phyloP scores from a whole-genome alignment of 2,797 vertebrate species.

The Chromis chromis region DNA sequence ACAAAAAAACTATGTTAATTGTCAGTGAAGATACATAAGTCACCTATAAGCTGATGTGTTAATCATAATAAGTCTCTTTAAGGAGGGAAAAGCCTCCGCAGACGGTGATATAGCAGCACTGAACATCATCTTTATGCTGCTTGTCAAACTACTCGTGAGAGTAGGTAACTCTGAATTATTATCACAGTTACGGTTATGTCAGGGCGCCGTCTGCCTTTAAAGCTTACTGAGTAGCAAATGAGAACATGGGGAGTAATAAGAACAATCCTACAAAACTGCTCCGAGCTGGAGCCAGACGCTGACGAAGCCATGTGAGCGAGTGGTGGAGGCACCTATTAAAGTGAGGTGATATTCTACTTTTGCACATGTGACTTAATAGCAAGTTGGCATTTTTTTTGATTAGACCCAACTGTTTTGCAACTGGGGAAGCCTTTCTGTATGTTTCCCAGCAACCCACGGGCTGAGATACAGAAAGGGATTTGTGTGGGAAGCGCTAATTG shows the following conservation, averaged over 20 bases:
- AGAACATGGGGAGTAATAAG: not conserved
- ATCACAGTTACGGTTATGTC: not conserved
- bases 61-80: too few relatives aligned
- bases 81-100: too few relatives aligned
- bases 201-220: not conserved
- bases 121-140: not conserved
- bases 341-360: not conserved
- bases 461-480: not conserved
- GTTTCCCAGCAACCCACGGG: not conserved
- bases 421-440: not conserved
- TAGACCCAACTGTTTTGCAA: not conserved
- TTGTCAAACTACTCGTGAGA: not conserved
- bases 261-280: not conserved
- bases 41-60: too few relatives aligned
- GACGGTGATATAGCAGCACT: not conserved
- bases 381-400: not conserved
- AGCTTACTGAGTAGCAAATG: slow-evolving; percentile 4
- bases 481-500: slow-evolving; percentile 31
- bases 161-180: not conserved
- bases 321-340: not conserved
- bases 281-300: not conserved
- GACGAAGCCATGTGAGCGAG: not conserved
- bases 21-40: too few relatives aligned
- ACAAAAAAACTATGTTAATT: too few relatives aligned
- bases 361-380: not conserved